Conservation (phyloP, 2,797 vertebrate genomes). For the Myotis vivesi region DNA sequence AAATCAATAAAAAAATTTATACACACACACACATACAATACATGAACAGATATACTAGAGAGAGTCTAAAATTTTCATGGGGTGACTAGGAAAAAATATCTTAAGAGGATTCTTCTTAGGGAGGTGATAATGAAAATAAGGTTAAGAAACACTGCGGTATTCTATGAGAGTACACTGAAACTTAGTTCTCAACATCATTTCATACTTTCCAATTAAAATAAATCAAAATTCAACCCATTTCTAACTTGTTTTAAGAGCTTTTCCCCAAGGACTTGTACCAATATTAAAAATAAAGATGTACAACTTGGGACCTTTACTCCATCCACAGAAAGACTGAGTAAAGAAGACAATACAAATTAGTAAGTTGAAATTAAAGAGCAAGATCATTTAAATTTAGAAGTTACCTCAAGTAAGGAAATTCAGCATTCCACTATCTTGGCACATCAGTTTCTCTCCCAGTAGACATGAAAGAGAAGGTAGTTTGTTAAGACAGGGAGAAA, state of each 20-base stretch:
- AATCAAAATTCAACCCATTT: neutral
- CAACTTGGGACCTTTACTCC: neutral
- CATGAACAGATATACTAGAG: neutral
- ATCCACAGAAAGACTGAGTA: neutral
- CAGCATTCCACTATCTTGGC: neutral
- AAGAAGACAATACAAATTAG: neutral
- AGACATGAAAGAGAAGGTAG: neutral
- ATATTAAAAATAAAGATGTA: neutral
- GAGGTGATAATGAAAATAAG: neutral
- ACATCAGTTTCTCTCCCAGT: neutral
- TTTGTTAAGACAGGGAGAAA: neutral
- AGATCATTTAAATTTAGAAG: neutral
- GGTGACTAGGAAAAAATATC: neutral
- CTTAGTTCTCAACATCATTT: neutral
- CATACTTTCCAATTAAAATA: neutral
- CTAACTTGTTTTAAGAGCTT: neutral
- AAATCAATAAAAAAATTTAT: no score
- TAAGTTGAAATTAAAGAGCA: neutral
- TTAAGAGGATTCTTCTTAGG: neutral
- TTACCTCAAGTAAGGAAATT: neutral
- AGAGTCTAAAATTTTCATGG: neutral
- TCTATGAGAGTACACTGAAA: neutral
- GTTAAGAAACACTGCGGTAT: neutral
- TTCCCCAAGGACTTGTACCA: neutral
- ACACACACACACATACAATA: neutral